Evolutionary conservation across 2,797 vertebrate genomes (phyloP).

Genomic region (Chloroceryle amazona): DNA sequence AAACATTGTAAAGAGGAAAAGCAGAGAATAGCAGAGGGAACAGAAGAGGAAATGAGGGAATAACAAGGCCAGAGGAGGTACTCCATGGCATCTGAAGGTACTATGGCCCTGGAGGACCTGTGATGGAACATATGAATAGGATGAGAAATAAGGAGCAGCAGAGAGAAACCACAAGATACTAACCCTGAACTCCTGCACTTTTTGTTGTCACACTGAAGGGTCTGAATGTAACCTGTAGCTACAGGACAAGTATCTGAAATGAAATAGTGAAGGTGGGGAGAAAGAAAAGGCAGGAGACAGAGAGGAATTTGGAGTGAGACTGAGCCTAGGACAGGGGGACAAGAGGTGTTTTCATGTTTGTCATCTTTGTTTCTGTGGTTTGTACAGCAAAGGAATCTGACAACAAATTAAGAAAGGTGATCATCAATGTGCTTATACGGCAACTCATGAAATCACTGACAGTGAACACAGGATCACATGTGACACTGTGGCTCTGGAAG

Average conservation of each 20-base stretch:
- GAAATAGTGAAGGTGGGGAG: neutral
- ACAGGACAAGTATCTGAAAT: neutral
- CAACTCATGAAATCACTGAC: neutral
- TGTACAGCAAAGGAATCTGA: neutral
- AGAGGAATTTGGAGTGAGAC: neutral
- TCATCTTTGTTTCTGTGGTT: neutral
- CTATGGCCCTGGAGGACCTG: neutral
- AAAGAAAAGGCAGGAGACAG: rapidly evolving
- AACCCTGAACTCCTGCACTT: neutral
- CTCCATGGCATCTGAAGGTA: neutral
- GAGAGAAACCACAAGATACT: neutral
- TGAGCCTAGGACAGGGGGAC: neutral
- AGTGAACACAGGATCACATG: neutral
- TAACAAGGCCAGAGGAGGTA: neutral
- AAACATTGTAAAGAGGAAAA: neutral
- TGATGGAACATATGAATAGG: neutral
- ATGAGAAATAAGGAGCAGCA: neutral
- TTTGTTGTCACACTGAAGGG: neutral
- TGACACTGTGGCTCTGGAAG: rapidly evolving
- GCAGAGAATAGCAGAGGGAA: neutral
- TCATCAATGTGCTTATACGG: rapidly evolving
- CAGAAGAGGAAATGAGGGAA: neutral
- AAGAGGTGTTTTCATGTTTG: neutral
- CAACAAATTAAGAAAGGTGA: neutral
- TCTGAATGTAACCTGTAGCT: neutral